These are phyloP conservation scores for Arvicanthis niloticus DNA, from an alignment of 2,113 vertebrate species.

Conservation along the genomic window DNA sequence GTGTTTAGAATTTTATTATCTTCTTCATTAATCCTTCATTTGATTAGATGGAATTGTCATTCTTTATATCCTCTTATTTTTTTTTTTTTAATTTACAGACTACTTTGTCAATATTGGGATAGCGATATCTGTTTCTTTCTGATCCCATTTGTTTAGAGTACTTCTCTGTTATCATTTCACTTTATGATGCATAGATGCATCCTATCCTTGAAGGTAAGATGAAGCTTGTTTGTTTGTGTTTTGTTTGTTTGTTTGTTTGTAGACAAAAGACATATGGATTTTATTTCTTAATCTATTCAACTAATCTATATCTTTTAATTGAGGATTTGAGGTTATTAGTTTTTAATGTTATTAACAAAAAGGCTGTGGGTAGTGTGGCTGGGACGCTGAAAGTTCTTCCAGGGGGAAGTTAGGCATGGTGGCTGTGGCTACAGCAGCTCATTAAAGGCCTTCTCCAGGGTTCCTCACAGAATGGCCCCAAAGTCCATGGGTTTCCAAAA, in stretches of 20 bases:
- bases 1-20: background rate
- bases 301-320: background rate
- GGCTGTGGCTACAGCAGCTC: no score
- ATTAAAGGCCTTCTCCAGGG: no score
- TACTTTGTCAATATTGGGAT: background rate
- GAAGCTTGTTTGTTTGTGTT: background rate
- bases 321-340: background rate
- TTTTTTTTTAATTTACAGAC: background rate
- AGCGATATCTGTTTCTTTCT: background rate
- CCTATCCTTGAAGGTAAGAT: background rate
- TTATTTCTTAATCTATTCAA: background rate
- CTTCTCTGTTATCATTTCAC: background rate
- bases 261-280: background rate
- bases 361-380: no score
- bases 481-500: no score
- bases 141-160: background rate
- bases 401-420: no score
- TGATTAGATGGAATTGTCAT: background rate
- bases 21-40: background rate
- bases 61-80: background rate
- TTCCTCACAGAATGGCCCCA: no score
- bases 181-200: background rate
- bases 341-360: background rate
- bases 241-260: background rate
- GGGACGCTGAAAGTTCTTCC: no score